Base-by-base conservation (phyloP, 2,888 invertebrate species). In the Sinotaia quadrata region DNA sequence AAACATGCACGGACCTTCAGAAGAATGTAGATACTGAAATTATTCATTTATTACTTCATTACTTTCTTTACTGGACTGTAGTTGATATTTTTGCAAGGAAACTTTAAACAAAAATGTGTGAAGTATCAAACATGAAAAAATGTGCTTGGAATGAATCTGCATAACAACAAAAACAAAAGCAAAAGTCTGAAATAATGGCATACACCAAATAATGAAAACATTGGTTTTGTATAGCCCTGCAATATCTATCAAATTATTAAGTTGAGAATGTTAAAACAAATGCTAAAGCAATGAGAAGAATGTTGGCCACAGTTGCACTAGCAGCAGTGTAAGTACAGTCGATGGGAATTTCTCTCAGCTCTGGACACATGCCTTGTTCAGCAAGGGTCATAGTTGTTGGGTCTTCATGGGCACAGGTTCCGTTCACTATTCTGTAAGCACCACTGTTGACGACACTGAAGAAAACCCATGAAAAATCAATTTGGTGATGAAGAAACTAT, bases 401-500 rank as follows among this genome's bases (percentile, higher is more conserved):
- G 58, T 87, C 87, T 56, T 85, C 80, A 73, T 89, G 88, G 21
- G 85, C 88, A 78, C 89, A 89, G 10, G 89, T 89, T 24, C 89
- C 89, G 67, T 89, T 89, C 54, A 89, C 87, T 56, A 89, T 88
- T 12, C 87, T 80, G 74, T 87, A 88, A 15, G 88, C 87, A 44
- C 89, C 89, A 65, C 88, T 87, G 75, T 88, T 86, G 34, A 88
- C 88, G 70, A 89, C 83, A 72, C 88, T 88, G 77, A n/a, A 84
- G n/a, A n/a, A n/a, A n/a, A n/a, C n/a, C n/a, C n/a, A n/a, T n/a
- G n/a, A n/a, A n/a, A n/a, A n/a, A n/a, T n/a, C n/a, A n/a, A n/a
- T n/a, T n/a, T n/a, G n/a, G n/a, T n/a, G n/a, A n/a, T n/a, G n/a
- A n/a, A n/a, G n/a, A n/a, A n/a, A n/a, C n/a, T n/a, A n/a, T n/a